A percentile compares a stretch with the other conserved stretches of the same genome.
phyloP scores from a whole-genome alignment of 2,888 invertebrate genomes.

The Ariolimax columbianus region DNA sequence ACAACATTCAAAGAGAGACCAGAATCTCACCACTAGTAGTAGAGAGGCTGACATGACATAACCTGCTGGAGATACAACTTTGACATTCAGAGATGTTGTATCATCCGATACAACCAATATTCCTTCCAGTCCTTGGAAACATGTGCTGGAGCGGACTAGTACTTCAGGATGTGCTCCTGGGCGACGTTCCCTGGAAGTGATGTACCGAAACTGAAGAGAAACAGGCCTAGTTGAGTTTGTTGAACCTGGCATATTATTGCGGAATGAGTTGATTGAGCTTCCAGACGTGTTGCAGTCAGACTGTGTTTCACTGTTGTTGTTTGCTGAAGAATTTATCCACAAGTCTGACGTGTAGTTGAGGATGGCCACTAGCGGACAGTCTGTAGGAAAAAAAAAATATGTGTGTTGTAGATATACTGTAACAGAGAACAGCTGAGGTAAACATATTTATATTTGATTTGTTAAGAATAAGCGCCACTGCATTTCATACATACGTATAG shows the following conservation, averaged over 20 bases:
- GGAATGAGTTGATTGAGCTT: not conserved
- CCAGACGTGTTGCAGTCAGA: not conserved
- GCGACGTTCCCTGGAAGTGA: not conserved
- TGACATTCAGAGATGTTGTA: not conserved
- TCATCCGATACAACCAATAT: constrained; percentile 20
- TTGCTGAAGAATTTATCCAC: not conserved
- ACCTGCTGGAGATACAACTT: not conserved
- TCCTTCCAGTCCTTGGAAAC: not conserved
- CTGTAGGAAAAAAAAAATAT: not conserved
- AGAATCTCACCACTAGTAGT: not conserved
- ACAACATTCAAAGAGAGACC: too few species aligned
- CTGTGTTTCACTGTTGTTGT: not conserved
- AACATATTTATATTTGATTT: too few species aligned
- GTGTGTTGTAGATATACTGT: too few species aligned
- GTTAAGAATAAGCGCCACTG: too few species aligned
- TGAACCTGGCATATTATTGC: not conserved
- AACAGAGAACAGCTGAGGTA: too few species aligned
- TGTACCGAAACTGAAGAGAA: not conserved
- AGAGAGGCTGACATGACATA: not conserved
- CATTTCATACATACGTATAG: too few species aligned
- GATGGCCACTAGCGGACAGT: not conserved
- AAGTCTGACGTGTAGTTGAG: not conserved
- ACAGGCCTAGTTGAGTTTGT: not conserved
- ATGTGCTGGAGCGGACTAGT: not conserved
- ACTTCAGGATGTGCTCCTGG: not conserved